Evolutionary conservation across 1,140 invertebrate species (phyloP), one percentile per base, ranked within the genome.

Genomic region (Drosophila kikkawai): DNA sequence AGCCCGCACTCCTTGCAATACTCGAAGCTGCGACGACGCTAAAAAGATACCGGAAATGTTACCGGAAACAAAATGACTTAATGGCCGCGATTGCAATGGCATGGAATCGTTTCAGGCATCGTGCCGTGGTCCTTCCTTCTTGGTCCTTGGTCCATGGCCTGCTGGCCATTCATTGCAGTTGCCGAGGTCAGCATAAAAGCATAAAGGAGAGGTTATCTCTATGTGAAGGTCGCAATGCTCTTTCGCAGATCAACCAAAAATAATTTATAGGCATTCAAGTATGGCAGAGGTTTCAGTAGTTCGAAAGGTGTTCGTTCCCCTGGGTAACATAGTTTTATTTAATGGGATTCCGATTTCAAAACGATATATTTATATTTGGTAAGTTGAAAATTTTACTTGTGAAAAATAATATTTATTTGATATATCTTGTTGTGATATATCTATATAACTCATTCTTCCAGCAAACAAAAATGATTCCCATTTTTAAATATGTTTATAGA

Each of bases 1-100:
- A 22, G 57, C 57, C 19, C 39, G 12, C 22, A 26, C 37, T 19
- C 47, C 47, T 5, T 12, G 48, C 59, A 41, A 34, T 41, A 55
- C 60, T 63, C 63, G 63, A 64, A 59, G 64, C 71, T 69, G 66
- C 59, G 69, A 69, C 57, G 47, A 69, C 51, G 82, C 84, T 84
- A 90, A 90, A 90, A 90, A 90, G 86, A 90, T 90, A 81, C 85
- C 81, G 85, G 80, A 91, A 90, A 82, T 90, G 86, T 86, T 69
- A 68, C 86, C 85, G 86, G 86, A 90, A 90, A 85, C 82, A 85
- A 90, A 90, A 90, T 90, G 85, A 90, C 86, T 90, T 90, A 90
- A 90, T 90, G 85, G 85, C 82, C 68, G 79, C 83, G 80, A 87
- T 87, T 88, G 83, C 84, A 75, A 78, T 56, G 82, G 81, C 76